Evolutionary conservation across 1,140 invertebrate genomes (phyloP), one percentile per base, ranked within the genome.

Genomic region (Solenopsis invicta): DNA sequence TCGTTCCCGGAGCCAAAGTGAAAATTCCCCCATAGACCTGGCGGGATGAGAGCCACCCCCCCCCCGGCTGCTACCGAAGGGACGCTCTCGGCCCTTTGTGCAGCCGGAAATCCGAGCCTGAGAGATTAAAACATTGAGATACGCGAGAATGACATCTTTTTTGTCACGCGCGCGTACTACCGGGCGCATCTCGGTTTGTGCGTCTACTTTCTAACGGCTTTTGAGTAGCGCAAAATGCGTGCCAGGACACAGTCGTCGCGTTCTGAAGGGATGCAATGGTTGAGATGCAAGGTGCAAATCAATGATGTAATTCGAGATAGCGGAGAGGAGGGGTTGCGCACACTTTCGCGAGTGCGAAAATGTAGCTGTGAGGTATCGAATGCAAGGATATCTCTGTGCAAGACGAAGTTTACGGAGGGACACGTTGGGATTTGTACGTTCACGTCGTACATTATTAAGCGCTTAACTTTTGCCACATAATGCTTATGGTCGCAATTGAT

Each of bases 121-220:
- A 86, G 90, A 87, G 85, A 91, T 88, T 88, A 56, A 75, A 80
- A 77, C 87, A 86, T 84, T 81, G 76, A 85, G 76, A 67, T 67
- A 69, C 61, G 85, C 76, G 62, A 56, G 85, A 87, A 54, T 52
- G 54, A 62, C 41, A 64, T 48, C 54, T 74, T 87, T 84, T 85
- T 59, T 67, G 59, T 72, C 13, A n/a, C 24, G 61, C 12, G 61
- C 72, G 54, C 16, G 56, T 29, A 13, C 78, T n/a, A 5, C n/a
- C 41, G 2, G 62, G 62, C 59, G 76, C 61, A 82, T 48, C 64
- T n/a, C 41, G 41, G 52, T 56, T 56, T 21, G 2, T 84, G 69
- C 56, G n/a, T 82, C 52, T 41, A 52, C 18, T 41, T 54, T 1
- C 41, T 6, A n/a, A 48, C 8, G 41, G 74, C 9, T 29, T 84